Evolutionary conservation across 2,113 vertebrate genomes (phyloP).

Genomic region (Phaethon lepturus): DNA sequence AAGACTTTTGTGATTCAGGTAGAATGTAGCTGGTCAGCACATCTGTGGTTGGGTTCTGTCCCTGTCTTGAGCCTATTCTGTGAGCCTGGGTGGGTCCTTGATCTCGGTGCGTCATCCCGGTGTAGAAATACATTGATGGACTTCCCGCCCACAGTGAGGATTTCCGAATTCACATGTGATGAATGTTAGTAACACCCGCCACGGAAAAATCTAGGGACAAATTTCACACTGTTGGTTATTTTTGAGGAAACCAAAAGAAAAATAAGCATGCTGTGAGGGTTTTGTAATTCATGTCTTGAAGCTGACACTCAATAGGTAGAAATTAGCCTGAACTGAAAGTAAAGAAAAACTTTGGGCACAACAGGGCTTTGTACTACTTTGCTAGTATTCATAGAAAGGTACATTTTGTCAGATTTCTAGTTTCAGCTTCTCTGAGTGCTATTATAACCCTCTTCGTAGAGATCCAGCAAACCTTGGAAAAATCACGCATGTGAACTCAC

Average conservation of each 20-base stretch:
- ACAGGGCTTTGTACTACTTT: background rate
- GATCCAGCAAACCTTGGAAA: background rate
- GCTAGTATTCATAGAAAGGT: background rate
- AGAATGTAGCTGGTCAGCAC: background rate
- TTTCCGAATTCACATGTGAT: background rate
- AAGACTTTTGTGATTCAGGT: background rate
- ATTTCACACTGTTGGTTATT: background rate
- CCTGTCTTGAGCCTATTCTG: background rate
- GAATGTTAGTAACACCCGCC: background rate
- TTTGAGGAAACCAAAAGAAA: background rate
- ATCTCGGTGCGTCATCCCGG: background rate
- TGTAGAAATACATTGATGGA: background rate
- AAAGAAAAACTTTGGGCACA: background rate
- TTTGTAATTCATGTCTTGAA: background rate
- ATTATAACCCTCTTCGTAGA: background rate
- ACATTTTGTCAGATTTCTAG: background rate
- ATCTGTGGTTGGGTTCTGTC: background rate
- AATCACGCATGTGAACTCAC: background rate
- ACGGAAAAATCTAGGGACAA: background rate
- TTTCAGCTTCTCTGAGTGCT: background rate
- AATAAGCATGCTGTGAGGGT: background rate
- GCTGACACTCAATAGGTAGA: background rate
- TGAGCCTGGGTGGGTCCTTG: background rate
- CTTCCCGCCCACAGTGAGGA: background rate
- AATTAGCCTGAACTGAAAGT: slow-evolving; percentile 4